Evolutionary conservation across 2,797 vertebrate species (phyloP).

Genomic region (Lates japonicus): DNA sequence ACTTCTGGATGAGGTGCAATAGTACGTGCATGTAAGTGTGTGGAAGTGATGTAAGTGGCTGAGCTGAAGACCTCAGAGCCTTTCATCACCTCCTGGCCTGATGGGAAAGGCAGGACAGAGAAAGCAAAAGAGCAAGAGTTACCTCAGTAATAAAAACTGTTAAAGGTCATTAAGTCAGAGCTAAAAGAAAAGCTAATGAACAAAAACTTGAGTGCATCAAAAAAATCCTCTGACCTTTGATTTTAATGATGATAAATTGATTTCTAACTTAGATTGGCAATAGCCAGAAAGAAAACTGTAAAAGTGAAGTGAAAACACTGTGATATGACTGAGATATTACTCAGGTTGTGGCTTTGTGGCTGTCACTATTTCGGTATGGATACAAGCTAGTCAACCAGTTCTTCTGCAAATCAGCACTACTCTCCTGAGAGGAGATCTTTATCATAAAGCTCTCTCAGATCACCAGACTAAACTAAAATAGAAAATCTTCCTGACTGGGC

Average conservation of each 20-base stretch:
- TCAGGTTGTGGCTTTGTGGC: neutral
- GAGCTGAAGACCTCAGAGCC: constrained; percentile 45
- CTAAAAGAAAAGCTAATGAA: neutral
- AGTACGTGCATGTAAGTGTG: neutral
- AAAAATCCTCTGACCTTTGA: neutral
- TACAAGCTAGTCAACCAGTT: neutral
- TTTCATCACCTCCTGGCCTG: constrained; percentile 30
- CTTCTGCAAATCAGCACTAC: neutral
- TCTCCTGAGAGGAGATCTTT: neutral
- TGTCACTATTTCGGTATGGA: neutral
- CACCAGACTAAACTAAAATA: neutral
- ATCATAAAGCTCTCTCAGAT: neutral
- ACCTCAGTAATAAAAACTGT: neutral
- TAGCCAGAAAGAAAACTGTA: neutral
- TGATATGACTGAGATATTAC: too few relatives aligned
- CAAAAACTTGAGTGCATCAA: neutral
- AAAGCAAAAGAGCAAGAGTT: neutral
- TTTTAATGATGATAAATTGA: neutral
- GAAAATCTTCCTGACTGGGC: neutral
- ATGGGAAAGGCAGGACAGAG: constrained; percentile 45
- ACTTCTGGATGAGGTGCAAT: constrained; percentile 26
- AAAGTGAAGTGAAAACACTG: neutral
- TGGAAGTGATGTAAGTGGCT: constrained; percentile 53
- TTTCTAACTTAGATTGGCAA: neutral
- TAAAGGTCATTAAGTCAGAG: neutral